Conservation (phyloP, 2,113 vertebrate species). For the Erythrolamprus reginae region DNA sequence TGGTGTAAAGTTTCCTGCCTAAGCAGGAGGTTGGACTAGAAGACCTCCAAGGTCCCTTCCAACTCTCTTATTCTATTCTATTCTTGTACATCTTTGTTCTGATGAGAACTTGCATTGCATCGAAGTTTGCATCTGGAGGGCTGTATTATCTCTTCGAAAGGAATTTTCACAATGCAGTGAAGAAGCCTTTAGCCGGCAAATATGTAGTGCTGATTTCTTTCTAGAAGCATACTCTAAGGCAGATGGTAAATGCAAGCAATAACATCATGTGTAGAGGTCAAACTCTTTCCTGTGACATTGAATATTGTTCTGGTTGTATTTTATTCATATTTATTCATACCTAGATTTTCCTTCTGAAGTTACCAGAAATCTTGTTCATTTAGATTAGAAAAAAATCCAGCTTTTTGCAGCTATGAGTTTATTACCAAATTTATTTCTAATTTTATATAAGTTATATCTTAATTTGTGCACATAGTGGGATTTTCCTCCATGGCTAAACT, state of each 20-base stretch:
- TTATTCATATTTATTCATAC: neutral
- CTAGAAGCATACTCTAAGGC: constrained; percentile 1
- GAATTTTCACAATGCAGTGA: neutral
- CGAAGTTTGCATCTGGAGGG: constrained; percentile 33
- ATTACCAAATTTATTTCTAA: neutral
- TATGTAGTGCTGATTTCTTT: neutral
- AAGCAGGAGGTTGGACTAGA: too few relatives aligned
- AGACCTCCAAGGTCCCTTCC: too few relatives aligned
- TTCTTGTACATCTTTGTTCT: neutral
- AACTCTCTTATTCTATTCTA: too few relatives aligned
- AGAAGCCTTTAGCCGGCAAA: neutral
- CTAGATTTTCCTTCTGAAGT: neutral
- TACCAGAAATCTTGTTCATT: neutral
- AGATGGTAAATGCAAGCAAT: neutral
- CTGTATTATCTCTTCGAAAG: neutral
- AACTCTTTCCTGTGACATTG: neutral
- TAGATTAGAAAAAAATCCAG: neutral
- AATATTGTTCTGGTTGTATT: neutral
- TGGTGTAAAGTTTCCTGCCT: too few relatives aligned
- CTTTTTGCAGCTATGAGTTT: neutral
- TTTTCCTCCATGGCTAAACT: neutral
- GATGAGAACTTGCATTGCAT: constrained; percentile 6
- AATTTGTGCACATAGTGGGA: neutral
- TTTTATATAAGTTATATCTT: neutral
- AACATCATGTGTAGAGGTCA: neutral